Conservation (phyloP, 2,888 invertebrate genomes). For the Ochropleura plecta region DNA sequence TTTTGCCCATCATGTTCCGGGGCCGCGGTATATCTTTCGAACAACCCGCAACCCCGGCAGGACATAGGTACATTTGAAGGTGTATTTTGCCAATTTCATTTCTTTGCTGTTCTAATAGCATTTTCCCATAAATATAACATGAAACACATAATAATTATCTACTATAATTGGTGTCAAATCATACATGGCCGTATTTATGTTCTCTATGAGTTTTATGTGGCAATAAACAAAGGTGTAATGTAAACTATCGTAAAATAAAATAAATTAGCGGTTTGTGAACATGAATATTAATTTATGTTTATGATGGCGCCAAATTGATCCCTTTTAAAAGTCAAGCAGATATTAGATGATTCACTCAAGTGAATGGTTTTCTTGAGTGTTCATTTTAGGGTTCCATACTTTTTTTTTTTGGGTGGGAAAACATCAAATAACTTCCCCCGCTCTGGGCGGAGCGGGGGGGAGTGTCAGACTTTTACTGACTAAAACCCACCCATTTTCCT, state of each 20-base stretch:
- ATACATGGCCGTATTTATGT: constrained; percentile 45
- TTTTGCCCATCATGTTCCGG: no score
- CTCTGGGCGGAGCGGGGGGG: no score
- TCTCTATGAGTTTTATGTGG: constrained; percentile 60
- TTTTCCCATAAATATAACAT: constrained; percentile 7
- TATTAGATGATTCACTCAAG: neutral
- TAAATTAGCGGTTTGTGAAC: constrained; percentile 55
- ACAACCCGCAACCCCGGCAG: no score
- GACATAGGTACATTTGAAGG: neutral
- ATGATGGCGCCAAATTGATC: constrained; percentile 62
- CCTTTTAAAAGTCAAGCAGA: constrained; percentile 12
- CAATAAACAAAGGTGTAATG: constrained; percentile 61
- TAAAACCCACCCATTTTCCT: no score
- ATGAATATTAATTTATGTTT: constrained; percentile 66
- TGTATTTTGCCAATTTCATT: neutral
- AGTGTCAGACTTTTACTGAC: no score
- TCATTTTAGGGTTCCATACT: neutral
- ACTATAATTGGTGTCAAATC: constrained; percentile 37
- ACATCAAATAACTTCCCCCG: no score
- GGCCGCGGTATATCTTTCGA: no score
- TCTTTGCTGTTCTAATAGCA: neutral
- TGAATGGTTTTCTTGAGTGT: neutral
- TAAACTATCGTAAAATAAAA: constrained; percentile 65
- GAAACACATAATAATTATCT: constrained; percentile 12
- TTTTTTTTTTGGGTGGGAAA: no score